Percentiles rank a stretch among this genome's conserved stretches.
These are phyloP conservation scores for Heliconius ismenius DNA, from an alignment of 2,888 invertebrate species.

Conservation along the genomic window DNA sequence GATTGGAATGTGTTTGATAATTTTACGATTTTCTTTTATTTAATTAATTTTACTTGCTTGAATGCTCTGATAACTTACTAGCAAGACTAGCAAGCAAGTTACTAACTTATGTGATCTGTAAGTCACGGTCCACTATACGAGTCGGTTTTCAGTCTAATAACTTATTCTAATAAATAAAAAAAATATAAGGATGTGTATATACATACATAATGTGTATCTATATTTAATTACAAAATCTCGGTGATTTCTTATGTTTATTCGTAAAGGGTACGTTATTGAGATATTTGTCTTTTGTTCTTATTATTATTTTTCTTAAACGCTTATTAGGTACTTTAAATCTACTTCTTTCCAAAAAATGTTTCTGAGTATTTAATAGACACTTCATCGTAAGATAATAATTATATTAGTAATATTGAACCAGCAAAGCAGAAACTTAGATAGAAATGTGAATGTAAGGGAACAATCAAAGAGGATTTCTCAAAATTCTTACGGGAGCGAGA, in stretches of 20 bases:
- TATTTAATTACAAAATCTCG: too few species aligned
- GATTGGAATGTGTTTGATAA: neutral
- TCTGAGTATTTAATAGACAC: neutral
- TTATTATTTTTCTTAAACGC: neutral
- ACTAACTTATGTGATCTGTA: constrained; percentile 3
- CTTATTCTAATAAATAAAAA: constrained; percentile 3
- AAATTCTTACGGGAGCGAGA: too few species aligned
- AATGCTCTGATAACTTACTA: neutral
- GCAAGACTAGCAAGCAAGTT: neutral
- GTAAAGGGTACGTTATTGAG: too few species aligned
- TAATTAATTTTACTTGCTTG: constrained; percentile 3
- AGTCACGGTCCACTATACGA: constrained; percentile 11
- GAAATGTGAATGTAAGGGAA: too few species aligned
- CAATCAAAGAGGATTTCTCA: too few species aligned
- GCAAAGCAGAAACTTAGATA: too few species aligned
- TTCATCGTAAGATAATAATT: neutral
- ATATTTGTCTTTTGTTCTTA: neutral
- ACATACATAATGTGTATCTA: too few species aligned
- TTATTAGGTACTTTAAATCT: neutral
- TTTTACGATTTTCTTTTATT: neutral
- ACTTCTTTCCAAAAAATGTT: neutral
- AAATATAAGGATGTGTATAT: neutral
- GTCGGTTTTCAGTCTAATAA: constrained; percentile 10
- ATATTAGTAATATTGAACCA: neutral
- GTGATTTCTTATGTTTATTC: too few species aligned